phyloP scores from a whole-genome alignment of 2,113 vertebrate genomes.

The Hemicordylus capensis region DNA sequence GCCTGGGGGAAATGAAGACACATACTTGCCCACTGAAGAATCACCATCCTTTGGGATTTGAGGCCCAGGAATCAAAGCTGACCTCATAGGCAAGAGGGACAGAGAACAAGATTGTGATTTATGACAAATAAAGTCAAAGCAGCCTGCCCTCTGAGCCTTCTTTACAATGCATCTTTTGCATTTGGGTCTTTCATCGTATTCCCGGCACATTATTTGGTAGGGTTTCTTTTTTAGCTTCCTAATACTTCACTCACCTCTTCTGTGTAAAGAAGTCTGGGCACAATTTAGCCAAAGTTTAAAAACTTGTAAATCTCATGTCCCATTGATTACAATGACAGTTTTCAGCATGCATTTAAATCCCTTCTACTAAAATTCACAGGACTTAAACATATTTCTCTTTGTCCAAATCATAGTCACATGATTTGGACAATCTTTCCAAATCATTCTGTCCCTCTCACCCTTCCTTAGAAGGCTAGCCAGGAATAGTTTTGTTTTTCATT shows the following conservation, averaged over 20 bases:
- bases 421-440: neutral
- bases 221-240: neutral
- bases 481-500: neutral
- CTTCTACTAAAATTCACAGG: too few species aligned
- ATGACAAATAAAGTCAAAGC: neutral
- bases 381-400: neutral
- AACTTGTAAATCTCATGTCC: neutral
- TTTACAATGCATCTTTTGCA: neutral
- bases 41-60: neutral
- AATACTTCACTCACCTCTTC: neutral
- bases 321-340: neutral
- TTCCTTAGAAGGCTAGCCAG: neutral
- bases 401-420: too few species aligned
- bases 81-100: neutral
- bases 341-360: neutral
- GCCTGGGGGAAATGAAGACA: neutral
- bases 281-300: neutral
- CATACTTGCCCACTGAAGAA: neutral
- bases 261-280: neutral
- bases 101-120: neutral
- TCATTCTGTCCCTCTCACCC: neutral
- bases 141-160: neutral
- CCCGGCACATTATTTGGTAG: too few species aligned
- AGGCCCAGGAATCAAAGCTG: neutral
- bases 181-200: neutral